Conservation (phyloP, 2,797 vertebrate species). For the Chelon auratus region DNA sequence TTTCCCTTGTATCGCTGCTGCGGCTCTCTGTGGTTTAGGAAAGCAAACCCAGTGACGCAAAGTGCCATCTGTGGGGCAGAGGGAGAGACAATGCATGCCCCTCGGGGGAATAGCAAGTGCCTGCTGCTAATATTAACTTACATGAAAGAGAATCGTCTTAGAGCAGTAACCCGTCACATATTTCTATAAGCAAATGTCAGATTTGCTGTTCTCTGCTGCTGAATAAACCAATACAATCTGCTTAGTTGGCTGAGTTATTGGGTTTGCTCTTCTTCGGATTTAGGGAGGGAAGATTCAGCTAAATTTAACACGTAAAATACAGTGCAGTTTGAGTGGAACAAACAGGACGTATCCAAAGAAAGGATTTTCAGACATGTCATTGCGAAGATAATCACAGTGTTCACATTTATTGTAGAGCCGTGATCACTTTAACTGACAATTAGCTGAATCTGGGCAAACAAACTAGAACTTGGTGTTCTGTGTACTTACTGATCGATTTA, state of each 20-base stretch:
- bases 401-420: too few relatives aligned
- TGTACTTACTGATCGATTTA: too few relatives aligned
- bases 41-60: slow-evolving; percentile 69
- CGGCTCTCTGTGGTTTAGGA: slow-evolving; percentile 66
- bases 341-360: too few relatives aligned
- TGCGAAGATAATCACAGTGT: too few relatives aligned
- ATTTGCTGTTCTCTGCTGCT: slow-evolving; percentile 17
- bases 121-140: slow-evolving; percentile 61
- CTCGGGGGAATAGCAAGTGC: slow-evolving; percentile 58
- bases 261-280: neutral
- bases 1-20: slow-evolving; percentile 69
- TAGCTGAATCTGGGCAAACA: too few relatives aligned
- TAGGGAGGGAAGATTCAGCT: too few relatives aligned
- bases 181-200: slow-evolving; percentile 23
- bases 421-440: too few relatives aligned
- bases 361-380: too few relatives aligned
- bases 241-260: neutral
- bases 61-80: slow-evolving; percentile 69
- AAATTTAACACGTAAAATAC: too few relatives aligned
- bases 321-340: too few relatives aligned
- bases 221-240: slow-evolving; percentile 3
- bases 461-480: too few relatives aligned
- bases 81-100: slow-evolving; percentile 57
- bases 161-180: slow-evolving; percentile 26
- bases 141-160: slow-evolving; percentile 21